These are phyloP conservation scores for Phrynosoma blainvillii DNA, from an alignment of 2,113 vertebrate genomes.

Conservation along the genomic window DNA sequence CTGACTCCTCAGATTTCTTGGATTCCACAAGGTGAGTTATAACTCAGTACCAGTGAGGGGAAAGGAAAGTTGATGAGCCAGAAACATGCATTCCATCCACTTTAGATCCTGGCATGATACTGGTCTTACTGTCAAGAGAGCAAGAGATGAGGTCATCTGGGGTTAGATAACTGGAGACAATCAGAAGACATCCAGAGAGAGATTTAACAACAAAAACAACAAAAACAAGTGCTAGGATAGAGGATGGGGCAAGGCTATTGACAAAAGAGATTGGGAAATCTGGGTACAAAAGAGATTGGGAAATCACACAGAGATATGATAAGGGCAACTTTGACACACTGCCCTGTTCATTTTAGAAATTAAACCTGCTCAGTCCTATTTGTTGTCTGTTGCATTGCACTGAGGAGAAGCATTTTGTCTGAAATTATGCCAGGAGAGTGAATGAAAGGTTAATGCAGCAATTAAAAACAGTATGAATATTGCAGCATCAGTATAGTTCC, in stretches of 20 bases:
- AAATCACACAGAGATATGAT: neutral
- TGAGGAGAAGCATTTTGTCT: constrained; percentile 56
- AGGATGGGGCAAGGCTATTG: neutral
- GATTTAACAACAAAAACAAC: neutral
- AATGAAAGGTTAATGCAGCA: constrained; percentile 75
- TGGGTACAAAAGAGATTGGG: neutral
- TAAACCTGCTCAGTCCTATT: constrained; percentile 41
- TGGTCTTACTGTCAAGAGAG: neutral
- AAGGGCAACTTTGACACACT: neutral
- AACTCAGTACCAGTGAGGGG: no score
- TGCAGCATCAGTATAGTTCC: constrained; percentile 61
- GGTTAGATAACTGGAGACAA: neutral
- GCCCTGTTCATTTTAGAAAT: constrained; percentile 1
- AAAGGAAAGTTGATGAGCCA: no score
- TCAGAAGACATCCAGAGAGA: neutral
- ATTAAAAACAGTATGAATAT: constrained; percentile 74
- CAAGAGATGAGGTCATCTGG: neutral
- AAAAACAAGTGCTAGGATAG: neutral
- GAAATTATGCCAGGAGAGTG: constrained; percentile 60
- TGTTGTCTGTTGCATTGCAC: constrained; percentile 41
- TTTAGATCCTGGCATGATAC: neutral
- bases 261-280: no score
- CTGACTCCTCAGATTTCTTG: no score
- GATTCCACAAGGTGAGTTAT: no score
- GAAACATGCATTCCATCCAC: no score